phyloP scores from a whole-genome alignment of 2,797 vertebrate genomes.

The Halcyon badia region DNA sequence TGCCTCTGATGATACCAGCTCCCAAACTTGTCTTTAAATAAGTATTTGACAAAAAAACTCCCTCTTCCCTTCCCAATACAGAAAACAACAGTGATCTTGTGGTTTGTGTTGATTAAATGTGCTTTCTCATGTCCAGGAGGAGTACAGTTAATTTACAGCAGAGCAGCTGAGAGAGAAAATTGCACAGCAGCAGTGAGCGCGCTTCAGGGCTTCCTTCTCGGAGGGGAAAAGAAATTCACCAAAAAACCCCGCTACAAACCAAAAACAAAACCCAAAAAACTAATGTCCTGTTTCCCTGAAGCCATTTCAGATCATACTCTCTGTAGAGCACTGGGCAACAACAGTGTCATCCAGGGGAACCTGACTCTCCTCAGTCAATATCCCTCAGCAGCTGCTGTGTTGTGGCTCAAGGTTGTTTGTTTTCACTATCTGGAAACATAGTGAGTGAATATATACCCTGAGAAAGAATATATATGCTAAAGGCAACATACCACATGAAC shows the following conservation, averaged over 20 bases:
- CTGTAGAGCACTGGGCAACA: background rate
- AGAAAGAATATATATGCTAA: background rate
- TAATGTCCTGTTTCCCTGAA: background rate
- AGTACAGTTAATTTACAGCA: background rate
- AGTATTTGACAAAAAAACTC: background rate
- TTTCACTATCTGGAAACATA: background rate
- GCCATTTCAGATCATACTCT: background rate
- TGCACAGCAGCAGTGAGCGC: background rate
- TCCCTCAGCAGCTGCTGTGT: background rate
- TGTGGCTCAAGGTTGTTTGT: background rate
- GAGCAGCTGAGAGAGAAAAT: background rate
- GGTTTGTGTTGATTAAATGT: background rate
- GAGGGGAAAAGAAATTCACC: background rate
- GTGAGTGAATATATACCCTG: background rate
- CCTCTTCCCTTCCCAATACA: background rate
- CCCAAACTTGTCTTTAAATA: background rate
- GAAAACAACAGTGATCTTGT: background rate
- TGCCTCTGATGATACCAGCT: background rate
- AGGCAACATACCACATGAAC: background rate
- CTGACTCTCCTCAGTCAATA: background rate
- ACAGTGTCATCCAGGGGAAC: background rate
- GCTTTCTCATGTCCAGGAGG: background rate
- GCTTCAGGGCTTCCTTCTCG: background rate
- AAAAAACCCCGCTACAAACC: background rate
- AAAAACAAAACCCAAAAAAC: background rate